These are phyloP conservation scores for Perca schrenkii DNA, from an alignment of 2,113 vertebrate genomes.

Conservation along the genomic window DNA sequence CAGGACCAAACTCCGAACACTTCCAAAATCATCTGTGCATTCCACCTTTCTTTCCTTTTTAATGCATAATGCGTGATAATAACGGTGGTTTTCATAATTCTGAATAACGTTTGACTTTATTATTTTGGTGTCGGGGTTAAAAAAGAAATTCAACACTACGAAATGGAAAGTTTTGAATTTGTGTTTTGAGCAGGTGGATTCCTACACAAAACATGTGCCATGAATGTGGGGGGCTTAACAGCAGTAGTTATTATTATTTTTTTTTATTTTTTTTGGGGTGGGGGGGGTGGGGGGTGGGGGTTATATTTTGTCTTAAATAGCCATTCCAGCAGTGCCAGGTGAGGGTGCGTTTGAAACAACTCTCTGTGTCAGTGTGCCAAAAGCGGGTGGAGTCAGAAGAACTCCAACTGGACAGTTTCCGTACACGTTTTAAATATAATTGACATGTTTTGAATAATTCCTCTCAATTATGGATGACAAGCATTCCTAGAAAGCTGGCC, in stretches of 20 bases:
- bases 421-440: neutral
- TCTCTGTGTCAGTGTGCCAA: slow-evolving; percentile 70
- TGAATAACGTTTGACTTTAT: slow-evolving; percentile 22
- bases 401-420: slow-evolving; percentile 27
- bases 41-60: slow-evolving; percentile 38
- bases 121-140: slow-evolving; percentile 38
- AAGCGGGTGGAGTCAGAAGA: slow-evolving; percentile 44
- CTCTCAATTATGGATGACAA: neutral
- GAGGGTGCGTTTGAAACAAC: slow-evolving; percentile 49
- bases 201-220: neutral
- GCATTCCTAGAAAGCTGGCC: slow-evolving; percentile 23
- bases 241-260: neutral
- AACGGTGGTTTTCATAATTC: slow-evolving; percentile 38
- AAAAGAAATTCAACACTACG: neutral
- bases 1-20: slow-evolving; percentile 67
- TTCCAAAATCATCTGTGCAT: slow-evolving; percentile 60
- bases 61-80: slow-evolving; percentile 34
- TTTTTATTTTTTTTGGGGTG: neutral
- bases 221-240: slow-evolving; percentile 3
- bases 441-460: slow-evolving; percentile 19
- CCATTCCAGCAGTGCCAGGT: slow-evolving; percentile 68
- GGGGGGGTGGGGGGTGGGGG: too few relatives aligned
- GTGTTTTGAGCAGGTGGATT: slow-evolving; percentile 4
- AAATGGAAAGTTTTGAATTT: slow-evolving; percentile 19
- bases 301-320: slow-evolving; percentile 40